Percentiles rank a stretch among this genome's conserved stretches.
Evolutionary conservation across 2,113 vertebrate genomes (phyloP).

Genomic region (Oenanthe melanoleuca): DNA sequence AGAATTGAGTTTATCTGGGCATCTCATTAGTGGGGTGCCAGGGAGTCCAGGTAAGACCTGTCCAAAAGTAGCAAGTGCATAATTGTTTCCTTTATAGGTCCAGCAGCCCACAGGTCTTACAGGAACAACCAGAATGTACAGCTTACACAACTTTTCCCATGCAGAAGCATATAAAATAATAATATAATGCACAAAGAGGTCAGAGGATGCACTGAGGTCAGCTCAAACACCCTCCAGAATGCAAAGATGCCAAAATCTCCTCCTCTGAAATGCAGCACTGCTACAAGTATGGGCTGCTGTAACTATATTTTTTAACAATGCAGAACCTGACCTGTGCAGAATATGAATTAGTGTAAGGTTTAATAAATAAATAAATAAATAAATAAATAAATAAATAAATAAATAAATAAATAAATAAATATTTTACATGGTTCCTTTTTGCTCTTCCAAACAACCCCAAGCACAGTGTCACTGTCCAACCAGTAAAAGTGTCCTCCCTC

Average conservation of each 20-base stretch:
- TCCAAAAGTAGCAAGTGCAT: not conserved
- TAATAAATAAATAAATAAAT: not conserved
- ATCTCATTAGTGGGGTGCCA: not conserved
- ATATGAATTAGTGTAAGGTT: not conserved
- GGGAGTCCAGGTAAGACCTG: not conserved
- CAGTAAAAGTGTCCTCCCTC: not conserved
- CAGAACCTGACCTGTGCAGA: not conserved
- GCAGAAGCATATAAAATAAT: not conserved
- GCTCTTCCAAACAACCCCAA: not conserved
- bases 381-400: not conserved
- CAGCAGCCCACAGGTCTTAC: not conserved
- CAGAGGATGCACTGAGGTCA: fast-evolving
- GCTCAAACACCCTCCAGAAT: not conserved
- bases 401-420: not conserved
- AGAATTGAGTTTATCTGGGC: not conserved
- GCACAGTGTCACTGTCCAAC: not conserved
- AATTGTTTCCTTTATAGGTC: not conserved
- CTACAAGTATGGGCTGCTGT: not conserved
- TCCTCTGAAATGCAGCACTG: not conserved
- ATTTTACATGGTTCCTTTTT: not conserved
- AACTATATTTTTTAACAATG: not conserved
- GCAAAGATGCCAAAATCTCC: not conserved
- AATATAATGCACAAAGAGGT: not conserved
- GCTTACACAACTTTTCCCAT: not conserved
- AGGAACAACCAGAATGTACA: fast-evolving